phyloP scores from a whole-genome alignment of 2,888 invertebrate genomes.

The Maniola hyperantus region DNA sequence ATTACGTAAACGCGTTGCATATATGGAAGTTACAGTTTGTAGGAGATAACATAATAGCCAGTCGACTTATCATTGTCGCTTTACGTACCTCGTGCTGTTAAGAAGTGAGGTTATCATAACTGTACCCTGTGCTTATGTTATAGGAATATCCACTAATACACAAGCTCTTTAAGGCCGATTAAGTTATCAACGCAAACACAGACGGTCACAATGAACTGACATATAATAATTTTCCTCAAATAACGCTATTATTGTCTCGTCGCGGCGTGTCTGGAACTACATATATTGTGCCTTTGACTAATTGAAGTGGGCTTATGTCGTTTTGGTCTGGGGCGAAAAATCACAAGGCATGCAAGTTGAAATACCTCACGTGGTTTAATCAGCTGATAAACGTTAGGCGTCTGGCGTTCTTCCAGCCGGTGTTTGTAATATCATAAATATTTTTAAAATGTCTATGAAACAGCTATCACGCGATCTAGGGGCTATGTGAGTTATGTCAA shows the following conservation, averaged over 20 bases:
- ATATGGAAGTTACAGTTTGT: conserved; percentile 31
- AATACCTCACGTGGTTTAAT: conserved; percentile 57
- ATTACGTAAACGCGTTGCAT: conserved; percentile 30
- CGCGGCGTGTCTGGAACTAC: conserved; percentile 15
- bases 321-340: conserved; percentile 35
- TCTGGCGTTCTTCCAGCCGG: conserved; percentile 59
- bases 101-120: conserved; percentile 38
- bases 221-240: conserved; percentile 23
- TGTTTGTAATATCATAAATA: conserved; percentile 41
- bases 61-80: conserved; percentile 30
- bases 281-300: conserved; percentile 21
- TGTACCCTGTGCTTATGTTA: conserved; percentile 24
- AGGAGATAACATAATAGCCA: conserved; percentile 35
- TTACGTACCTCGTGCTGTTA: conserved; percentile 36
- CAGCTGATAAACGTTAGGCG: conserved; percentile 53
- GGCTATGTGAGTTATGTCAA: background rate
- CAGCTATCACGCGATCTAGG: conserved; percentile 27
- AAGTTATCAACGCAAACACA: conserved; percentile 32
- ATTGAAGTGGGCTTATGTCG: conserved; percentile 10
- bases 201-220: conserved; percentile 16
- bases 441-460: conserved; percentile 31
- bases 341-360: conserved; percentile 37
- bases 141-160: conserved; percentile 26
- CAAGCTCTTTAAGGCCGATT: conserved; percentile 32
- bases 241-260: conserved; percentile 23